Evolutionary conservation across 2,113 vertebrate species (phyloP).

Genomic region (Hassar affinis): DNA sequence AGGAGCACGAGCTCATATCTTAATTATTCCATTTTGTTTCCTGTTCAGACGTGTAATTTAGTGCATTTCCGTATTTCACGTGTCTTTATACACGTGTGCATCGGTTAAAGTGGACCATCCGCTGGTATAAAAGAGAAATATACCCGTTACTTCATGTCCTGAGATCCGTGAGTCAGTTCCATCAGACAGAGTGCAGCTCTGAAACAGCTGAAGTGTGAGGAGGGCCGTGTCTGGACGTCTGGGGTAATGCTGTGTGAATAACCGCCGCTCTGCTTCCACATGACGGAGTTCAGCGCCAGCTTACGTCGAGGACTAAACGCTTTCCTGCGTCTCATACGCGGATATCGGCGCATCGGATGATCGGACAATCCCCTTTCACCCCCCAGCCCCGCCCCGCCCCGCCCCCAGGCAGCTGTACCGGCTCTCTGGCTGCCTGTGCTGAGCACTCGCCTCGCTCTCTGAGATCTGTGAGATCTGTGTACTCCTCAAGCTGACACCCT

Average conservation of each 20-base stretch:
- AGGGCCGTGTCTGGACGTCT: not conserved
- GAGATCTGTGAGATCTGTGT: no score
- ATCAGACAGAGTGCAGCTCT: not conserved
- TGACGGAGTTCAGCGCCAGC: not conserved
- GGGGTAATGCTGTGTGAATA: no score
- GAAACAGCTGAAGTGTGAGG: not conserved
- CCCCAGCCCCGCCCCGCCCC: no score
- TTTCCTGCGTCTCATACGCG: not conserved
- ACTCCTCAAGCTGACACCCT: not conserved
- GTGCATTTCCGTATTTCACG: not conserved
- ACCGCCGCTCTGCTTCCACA: not conserved
- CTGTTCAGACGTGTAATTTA: not conserved
- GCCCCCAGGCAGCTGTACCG: not conserved
- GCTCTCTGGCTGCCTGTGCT: not conserved
- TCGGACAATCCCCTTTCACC: no score
- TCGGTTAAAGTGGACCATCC: not conserved
- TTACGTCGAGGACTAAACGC: not conserved
- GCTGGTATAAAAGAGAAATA: not conserved
- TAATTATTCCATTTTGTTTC: no score
- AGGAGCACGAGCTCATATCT: no score
- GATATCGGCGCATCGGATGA: not conserved
- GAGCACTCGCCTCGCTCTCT: not conserved
- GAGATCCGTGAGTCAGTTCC: not conserved
- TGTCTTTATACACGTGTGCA: not conserved
- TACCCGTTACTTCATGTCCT: not conserved